Conservation (phyloP, 2,888 invertebrate species). For the Apamea crenata region DNA sequence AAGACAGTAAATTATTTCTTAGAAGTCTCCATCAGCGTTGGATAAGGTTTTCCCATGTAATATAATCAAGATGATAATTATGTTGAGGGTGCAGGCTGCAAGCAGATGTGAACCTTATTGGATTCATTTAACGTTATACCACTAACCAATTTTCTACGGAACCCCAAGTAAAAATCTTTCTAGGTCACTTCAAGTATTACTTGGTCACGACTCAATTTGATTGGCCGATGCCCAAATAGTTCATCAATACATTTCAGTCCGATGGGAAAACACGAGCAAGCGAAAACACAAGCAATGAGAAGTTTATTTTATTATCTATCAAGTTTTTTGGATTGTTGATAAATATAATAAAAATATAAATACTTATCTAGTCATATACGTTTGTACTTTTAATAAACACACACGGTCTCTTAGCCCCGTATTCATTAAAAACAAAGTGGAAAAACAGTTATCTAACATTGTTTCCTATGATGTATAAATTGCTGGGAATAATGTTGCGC, state of each 20-base stretch:
- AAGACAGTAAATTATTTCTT: conserved; percentile 18
- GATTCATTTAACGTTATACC: conserved; percentile 22
- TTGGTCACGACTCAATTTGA: conserved; percentile 55
- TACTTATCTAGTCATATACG: neutral
- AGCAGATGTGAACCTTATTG: conserved; percentile 16
- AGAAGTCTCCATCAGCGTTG: neutral
- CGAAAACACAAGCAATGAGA: conserved; percentile 57
- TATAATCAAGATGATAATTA: conserved; percentile 22
- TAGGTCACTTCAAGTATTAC: conserved; percentile 39
- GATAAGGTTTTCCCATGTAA: conserved; percentile 15
- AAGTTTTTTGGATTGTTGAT: conserved; percentile 27
- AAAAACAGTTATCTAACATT: neutral
- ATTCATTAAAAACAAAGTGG: neutral
- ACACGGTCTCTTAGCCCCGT: neutral
- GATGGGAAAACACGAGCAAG: conserved; percentile 48
- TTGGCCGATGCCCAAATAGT: conserved; percentile 66
- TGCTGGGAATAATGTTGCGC: neutral
- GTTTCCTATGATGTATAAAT: no score
- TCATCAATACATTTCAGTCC: conserved; percentile 58
- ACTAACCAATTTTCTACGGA: conserved; percentile 13
- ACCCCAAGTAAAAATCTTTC: conserved; percentile 28
- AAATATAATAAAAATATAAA: no score
- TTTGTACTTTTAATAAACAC: neutral
- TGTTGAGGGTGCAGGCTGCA: neutral
- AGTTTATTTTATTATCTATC: conserved; percentile 41